Evolutionary conservation across 2,113 vertebrate genomes (phyloP).

Genomic region (Python bivittatus): DNA sequence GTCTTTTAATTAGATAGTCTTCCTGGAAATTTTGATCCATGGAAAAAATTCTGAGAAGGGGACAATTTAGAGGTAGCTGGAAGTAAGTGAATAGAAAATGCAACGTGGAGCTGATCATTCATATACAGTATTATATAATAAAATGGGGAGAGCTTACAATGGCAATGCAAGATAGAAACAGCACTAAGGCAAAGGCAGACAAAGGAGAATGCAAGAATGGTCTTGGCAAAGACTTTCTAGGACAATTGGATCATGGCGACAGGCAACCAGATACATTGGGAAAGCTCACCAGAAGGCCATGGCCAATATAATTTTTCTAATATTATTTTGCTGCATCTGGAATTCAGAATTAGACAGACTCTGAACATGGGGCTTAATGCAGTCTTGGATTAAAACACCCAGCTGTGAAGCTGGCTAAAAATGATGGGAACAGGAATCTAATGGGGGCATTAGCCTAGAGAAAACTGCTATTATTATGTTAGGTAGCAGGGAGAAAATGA

Average conservation of each 20-base stretch:
- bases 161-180: not conserved
- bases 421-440: not conserved
- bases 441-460: not conserved
- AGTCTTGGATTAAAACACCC: not conserved
- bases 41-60: conserved; percentile 37
- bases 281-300: not conserved
- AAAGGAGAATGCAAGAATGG: not conserved
- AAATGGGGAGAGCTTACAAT: not conserved
- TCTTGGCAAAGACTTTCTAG: not conserved
- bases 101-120: not conserved
- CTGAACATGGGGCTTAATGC: not conserved
- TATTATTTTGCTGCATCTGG: not conserved
- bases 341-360: not conserved
- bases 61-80: not conserved
- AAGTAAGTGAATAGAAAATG: not conserved
- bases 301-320: not conserved
- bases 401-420: not conserved
- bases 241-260: not conserved
- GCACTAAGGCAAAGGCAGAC: not conserved
- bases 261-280: not conserved
- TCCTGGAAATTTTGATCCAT: conserved; percentile 54
- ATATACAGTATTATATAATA: not conserved
- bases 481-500: not conserved
- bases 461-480: not conserved
- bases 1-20: conserved; percentile 39